Conservation (phyloP, 2,113 vertebrate species). For the Xenopus laevis region DNA sequence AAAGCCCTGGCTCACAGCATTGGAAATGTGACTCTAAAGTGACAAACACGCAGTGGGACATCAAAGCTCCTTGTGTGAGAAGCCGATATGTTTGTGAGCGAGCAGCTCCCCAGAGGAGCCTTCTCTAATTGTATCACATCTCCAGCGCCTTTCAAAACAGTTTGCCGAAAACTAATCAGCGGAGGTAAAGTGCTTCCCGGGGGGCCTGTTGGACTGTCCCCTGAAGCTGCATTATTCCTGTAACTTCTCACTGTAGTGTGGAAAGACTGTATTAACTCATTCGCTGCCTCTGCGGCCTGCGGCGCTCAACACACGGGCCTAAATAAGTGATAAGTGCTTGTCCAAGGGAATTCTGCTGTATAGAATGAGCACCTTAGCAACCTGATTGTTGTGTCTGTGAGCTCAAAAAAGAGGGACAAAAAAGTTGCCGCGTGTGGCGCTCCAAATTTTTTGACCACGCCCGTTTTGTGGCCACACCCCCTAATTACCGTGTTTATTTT, state of each 20-base stretch:
- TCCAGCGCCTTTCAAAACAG: slow-evolving; percentile 45
- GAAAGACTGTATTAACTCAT: slow-evolving; percentile 33
- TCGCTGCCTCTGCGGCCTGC: background rate
- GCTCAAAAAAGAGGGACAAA: too few relatives aligned
- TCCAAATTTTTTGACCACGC: too few relatives aligned
- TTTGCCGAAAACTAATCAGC: slow-evolving; percentile 45
- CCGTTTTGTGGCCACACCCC: too few relatives aligned
- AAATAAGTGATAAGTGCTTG: background rate
- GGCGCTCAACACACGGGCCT: background rate
- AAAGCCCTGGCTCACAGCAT: slow-evolving; percentile 29
- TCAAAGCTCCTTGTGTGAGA: slow-evolving; percentile 45
- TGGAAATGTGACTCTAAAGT: slow-evolving; percentile 43
- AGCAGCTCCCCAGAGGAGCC: slow-evolving; percentile 28
- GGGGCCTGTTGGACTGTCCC: slow-evolving; percentile 42
- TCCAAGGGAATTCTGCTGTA: too few relatives aligned
- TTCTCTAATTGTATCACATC: slow-evolving; percentile 44
- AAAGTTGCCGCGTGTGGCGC: too few relatives aligned
- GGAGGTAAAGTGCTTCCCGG: slow-evolving; percentile 44
- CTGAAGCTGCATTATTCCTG: slow-evolving; percentile 44
- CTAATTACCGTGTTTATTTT: too few relatives aligned
- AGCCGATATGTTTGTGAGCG: slow-evolving; percentile 39
- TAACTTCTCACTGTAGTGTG: slow-evolving; percentile 25
- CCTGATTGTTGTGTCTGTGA: too few relatives aligned
- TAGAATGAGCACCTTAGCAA: too few relatives aligned
- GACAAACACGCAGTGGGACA: slow-evolving; percentile 41